Evolutionary conservation across 2,113 vertebrate species (phyloP), one percentile per base, ranked within the genome.

Genomic region (Hystrix brachyura): DNA sequence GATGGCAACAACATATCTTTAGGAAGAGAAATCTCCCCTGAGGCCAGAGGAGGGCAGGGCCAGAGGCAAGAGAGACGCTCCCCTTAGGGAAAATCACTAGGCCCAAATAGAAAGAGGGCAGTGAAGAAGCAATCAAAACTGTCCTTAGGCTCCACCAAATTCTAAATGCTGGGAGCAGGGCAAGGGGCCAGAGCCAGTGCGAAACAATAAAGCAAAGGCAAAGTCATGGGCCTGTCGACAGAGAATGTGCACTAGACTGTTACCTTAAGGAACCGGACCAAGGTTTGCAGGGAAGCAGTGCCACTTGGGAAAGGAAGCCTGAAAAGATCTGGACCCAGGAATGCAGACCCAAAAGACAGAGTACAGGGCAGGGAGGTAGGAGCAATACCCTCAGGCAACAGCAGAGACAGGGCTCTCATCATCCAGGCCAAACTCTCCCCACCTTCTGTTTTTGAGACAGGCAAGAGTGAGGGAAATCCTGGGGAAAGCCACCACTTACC

Each of bases 401-500:
- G 78, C 38, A 86, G 57, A 57, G 34, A 38, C 53, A 89, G 19
- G 23, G 67, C 23, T 81, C 76, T 94, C 90, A 95, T 32, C 59
- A 92, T 38, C 27, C 87, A 88, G 12, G 71, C 67, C 78, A 89
- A 91, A 71, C 59, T 79, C 9, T 48, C 51, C 38, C 57, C 51
- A 69, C 65, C 51, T 93, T 60, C 85, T 90, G 57, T 69, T 93
- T 46, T 25, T 55, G 7, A 78, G 48, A 71, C 4, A 13, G 17
- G 51, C 19, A 86, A 71, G 69, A 14, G 2, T 29, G 43, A 34
- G 38, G 14, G 3, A 13, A 60, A 59, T 27, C 21, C 60, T 10
- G 11, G 48, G 79, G 53, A 62, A 90, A 91, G 51, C 13, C 1
- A n/a, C 43, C 90, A 98, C 99, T 99, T 97, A 99, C 99, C 99